These are phyloP conservation scores for Denticeps clupeoides DNA, from an alignment of 2,797 vertebrate genomes.

Conservation along the genomic window DNA sequence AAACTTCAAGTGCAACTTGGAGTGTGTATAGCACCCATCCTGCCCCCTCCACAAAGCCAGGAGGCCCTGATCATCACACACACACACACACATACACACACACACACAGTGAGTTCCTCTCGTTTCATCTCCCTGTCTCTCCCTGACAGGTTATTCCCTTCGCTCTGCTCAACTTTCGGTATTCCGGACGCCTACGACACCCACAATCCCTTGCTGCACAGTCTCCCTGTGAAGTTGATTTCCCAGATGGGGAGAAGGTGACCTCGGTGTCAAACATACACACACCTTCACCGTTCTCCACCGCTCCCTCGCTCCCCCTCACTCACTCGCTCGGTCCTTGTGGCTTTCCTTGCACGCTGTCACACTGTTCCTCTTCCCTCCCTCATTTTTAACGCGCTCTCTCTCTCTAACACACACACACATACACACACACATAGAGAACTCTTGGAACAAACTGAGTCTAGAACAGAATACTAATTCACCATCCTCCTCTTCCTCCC, in stretches of 20 bases:
- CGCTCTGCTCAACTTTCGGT: slow-evolving; percentile 54
- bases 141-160: slow-evolving; percentile 63
- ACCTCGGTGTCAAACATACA: slow-evolving; percentile 40
- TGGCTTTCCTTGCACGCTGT: no score
- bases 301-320: slow-evolving; percentile 4
- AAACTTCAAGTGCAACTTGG: no score
- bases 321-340: slow-evolving; percentile 9
- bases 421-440: no score
- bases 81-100: no score
- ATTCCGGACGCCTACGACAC: slow-evolving; percentile 43
- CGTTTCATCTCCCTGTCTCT: slow-evolving; percentile 8
- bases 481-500: no score
- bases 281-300: slow-evolving; percentile 14
- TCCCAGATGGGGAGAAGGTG: slow-evolving; percentile 53
- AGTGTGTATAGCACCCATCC: slow-evolving; percentile 23
- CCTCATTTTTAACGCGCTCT: not conserved
- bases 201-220: slow-evolving; percentile 55
- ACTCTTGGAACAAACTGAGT: no score
- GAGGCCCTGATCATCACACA: slow-evolving; percentile 1
- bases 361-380: no score
- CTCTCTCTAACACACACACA: no score
- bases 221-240: slow-evolving; percentile 57
- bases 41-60: not conserved
- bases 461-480: no score
- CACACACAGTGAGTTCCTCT: slow-evolving; percentile 11